phyloP scores from a whole-genome alignment of 2,113 vertebrate species.

The Anas platyrhynchos region DNA sequence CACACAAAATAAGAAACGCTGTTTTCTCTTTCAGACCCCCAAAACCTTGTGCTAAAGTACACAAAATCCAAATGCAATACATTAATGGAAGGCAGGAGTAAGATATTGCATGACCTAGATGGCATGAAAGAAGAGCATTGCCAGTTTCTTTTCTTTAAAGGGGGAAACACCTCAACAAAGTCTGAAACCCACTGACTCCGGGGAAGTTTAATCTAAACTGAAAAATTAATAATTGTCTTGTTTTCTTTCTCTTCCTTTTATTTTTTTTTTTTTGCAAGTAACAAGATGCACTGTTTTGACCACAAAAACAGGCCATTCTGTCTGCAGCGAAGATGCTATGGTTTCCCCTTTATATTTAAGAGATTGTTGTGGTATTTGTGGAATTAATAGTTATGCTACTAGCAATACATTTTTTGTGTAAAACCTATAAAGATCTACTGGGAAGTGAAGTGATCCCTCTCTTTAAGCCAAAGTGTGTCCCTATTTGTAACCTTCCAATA shows the following conservation, averaged over 20 bases:
- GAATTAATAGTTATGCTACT: not conserved
- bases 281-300: not conserved
- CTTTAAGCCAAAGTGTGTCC: slow-evolving; percentile 39
- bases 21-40: not conserved
- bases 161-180: not conserved
- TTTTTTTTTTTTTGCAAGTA: not conserved
- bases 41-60: not conserved
- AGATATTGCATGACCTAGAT: not conserved
- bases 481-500: not conserved
- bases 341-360: slow-evolving; percentile 4
- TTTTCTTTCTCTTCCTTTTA: not conserved
- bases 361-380: not conserved
- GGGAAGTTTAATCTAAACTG: not conserved
- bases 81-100: not conserved
- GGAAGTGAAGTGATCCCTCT: slow-evolving; percentile 22
- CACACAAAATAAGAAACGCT: not conserved
- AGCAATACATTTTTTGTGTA: not conserved
- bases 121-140: not conserved
- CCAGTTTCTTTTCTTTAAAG: not conserved
- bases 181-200: not conserved
- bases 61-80: not conserved
- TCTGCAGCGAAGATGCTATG: not conserved
- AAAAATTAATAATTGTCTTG: not conserved
- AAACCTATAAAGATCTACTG: not conserved
- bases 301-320: not conserved